These are phyloP conservation scores for Zaprionus africanus DNA, from an alignment of 1,140 invertebrate genomes.

Conservation along the genomic window DNA sequence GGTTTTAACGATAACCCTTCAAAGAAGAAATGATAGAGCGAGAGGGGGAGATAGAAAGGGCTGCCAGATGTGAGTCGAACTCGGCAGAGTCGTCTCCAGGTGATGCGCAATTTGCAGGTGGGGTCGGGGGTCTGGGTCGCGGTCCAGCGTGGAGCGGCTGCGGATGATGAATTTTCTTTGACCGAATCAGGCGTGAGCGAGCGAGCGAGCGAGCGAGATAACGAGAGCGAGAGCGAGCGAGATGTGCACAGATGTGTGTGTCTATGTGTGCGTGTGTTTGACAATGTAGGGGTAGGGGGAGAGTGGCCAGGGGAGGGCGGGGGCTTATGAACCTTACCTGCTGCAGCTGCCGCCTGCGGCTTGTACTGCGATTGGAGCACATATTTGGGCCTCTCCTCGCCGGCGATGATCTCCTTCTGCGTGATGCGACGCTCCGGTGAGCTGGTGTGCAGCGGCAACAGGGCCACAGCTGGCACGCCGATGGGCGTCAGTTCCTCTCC, in stretches of 20 bases:
- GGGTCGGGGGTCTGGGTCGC: background rate
- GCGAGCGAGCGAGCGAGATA: slow-evolving; percentile 9
- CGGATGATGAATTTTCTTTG: background rate
- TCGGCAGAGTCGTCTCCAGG: background rate
- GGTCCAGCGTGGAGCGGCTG: background rate
- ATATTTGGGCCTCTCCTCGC: slow-evolving; percentile 84
- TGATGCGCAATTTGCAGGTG: background rate
- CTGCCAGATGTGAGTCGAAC: background rate
- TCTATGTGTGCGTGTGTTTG: slow-evolving; percentile 30
- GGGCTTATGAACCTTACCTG: slow-evolving; percentile 15
- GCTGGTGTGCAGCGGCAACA: slow-evolving; percentile 78
- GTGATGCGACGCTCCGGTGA: slow-evolving; percentile 83
- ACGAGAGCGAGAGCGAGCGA: background rate
- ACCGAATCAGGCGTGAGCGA: background rate
- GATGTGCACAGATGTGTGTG: slow-evolving; percentile 9
- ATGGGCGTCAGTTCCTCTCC: slow-evolving; percentile 74
- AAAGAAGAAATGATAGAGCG: background rate
- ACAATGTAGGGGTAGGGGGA: background rate
- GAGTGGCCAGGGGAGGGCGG: background rate
- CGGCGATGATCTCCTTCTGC: slow-evolving; percentile 84
- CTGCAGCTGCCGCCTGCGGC: slow-evolving; percentile 60
- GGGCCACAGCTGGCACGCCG: slow-evolving; percentile 76
- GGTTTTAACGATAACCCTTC: background rate
- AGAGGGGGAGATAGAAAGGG: background rate
- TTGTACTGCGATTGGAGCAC: slow-evolving; percentile 80